phyloP scores from a whole-genome alignment of 2,797 vertebrate species.

The Mergus octosetaceus region DNA sequence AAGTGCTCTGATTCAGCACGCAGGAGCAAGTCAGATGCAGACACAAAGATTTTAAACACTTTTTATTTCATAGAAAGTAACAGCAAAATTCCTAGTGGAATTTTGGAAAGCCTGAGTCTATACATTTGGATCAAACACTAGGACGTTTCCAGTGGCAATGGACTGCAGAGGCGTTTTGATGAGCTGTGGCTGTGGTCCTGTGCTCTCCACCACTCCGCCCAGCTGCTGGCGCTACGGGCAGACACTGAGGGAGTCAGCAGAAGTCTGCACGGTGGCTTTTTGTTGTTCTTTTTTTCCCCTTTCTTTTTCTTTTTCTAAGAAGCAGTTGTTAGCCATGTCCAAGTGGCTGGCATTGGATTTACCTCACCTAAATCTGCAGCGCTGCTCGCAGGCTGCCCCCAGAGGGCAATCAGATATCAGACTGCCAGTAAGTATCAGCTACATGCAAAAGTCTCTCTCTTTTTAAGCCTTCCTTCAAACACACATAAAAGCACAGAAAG shows the following conservation, averaged over 20 bases:
- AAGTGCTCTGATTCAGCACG: background rate
- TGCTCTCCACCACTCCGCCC: background rate
- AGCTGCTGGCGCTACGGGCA: background rate
- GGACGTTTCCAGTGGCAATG: background rate
- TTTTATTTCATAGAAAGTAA: background rate
- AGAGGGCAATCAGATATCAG: background rate
- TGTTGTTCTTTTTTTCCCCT: too few species aligned
- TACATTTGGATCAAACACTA: background rate
- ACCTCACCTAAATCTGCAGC: background rate
- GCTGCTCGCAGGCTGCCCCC: background rate
- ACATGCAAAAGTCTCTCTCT: background rate
- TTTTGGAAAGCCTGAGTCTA: background rate
- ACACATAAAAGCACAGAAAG: background rate
- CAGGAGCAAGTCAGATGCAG: background rate
- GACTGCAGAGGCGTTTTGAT: background rate
- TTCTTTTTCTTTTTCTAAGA: background rate
- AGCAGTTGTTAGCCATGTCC: background rate
- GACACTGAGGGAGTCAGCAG: background rate
- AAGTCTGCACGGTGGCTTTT: background rate
- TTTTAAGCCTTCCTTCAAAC: background rate
- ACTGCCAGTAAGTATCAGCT: rapidly evolving
- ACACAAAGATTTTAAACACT: background rate
- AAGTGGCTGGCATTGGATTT: background rate
- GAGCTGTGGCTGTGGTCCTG: background rate
- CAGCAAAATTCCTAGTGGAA: background rate